phyloP scores from a whole-genome alignment of 2,797 vertebrate species.

The Chanos chanos region DNA sequence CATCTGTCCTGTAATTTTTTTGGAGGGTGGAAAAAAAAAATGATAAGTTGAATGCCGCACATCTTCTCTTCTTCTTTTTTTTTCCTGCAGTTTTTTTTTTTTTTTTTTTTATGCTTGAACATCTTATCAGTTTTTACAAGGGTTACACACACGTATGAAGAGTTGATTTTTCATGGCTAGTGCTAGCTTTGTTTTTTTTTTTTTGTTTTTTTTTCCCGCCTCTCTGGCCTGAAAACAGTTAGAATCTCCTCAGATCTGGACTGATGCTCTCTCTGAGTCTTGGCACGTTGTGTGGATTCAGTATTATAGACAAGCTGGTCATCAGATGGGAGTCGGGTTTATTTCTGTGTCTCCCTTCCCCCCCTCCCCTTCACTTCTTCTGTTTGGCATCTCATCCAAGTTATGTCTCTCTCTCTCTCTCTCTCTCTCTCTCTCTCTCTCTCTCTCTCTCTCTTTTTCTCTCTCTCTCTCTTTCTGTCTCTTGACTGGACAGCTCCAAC shows the following conservation, averaged over 20 bases:
- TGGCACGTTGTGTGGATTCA: slow-evolving; percentile 64
- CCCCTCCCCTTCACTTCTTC: slow-evolving; percentile 42
- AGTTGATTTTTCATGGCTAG: slow-evolving; percentile 55
- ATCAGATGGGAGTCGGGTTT: slow-evolving; percentile 77
- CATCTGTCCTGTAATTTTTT: slow-evolving; percentile 73
- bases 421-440: not conserved
- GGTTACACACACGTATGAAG: slow-evolving; percentile 45
- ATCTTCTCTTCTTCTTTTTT: slow-evolving; percentile 8
- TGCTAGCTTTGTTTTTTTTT: too few species aligned
- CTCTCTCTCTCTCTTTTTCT: not conserved
- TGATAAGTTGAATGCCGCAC: slow-evolving; percentile 56
- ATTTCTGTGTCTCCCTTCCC: slow-evolving; percentile 60
- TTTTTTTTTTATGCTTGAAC: slow-evolving; percentile 44
- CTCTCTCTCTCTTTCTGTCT: slow-evolving; percentile 5
- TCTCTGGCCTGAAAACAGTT: slow-evolving; percentile 43
- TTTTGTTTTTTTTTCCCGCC: slow-evolving; percentile 37
- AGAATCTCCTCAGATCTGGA: slow-evolving; percentile 63
- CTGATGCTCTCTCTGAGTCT: slow-evolving; percentile 72
- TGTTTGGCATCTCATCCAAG: slow-evolving; percentile 63
- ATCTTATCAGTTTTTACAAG: slow-evolving; percentile 47
- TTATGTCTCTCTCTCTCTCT: slow-evolving; percentile 55
- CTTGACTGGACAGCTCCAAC: slow-evolving; percentile 61
- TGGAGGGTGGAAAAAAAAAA: slow-evolving; percentile 32
- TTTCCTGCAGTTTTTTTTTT: slow-evolving; percentile 14
- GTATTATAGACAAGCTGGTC: slow-evolving; percentile 80